A percentile compares a stretch with the other conserved stretches of the same genome.
These are phyloP conservation scores for Erethizon dorsatum DNA, from an alignment of 2,797 vertebrate species.

Conservation along the genomic window DNA sequence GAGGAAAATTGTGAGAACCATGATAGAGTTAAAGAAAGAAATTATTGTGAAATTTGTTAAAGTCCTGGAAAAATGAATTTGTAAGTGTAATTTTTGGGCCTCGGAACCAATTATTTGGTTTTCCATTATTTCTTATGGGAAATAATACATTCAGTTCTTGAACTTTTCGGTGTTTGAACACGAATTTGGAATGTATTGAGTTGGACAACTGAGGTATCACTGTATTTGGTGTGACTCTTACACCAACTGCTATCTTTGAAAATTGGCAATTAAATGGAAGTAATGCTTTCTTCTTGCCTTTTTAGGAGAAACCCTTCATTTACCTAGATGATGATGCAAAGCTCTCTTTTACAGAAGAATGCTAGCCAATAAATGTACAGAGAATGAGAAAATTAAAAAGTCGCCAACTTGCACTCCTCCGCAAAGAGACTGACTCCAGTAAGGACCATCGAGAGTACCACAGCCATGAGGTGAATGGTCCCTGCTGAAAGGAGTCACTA, in stretches of 20 bases:
- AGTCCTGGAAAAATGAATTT: neutral
- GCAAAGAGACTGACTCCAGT: neutral
- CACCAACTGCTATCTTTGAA: neutral
- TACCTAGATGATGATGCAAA: neutral
- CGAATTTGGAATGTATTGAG: neutral
- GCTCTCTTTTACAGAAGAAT: constrained; percentile 24
- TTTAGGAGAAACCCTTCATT: neutral
- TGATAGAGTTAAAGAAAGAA: neutral
- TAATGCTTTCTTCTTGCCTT: neutral
- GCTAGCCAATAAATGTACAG: neutral
- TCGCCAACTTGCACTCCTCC: neutral
- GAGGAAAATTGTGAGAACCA: neutral
- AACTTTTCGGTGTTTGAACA: neutral
- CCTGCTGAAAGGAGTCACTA: neutral
- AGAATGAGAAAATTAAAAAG: constrained; percentile 17
- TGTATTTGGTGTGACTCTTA: neutral
- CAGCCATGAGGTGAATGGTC: neutral
- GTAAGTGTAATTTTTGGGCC: neutral
- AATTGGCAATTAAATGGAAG: neutral
- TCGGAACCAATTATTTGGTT: neutral
- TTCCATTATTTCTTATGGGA: neutral
- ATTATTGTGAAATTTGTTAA: neutral
- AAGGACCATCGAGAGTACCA: neutral
- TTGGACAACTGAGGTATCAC: neutral
- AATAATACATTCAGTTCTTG: neutral